Evolutionary conservation across 2,888 invertebrate species (phyloP).

Genomic region (Cistogaster globosa): DNA sequence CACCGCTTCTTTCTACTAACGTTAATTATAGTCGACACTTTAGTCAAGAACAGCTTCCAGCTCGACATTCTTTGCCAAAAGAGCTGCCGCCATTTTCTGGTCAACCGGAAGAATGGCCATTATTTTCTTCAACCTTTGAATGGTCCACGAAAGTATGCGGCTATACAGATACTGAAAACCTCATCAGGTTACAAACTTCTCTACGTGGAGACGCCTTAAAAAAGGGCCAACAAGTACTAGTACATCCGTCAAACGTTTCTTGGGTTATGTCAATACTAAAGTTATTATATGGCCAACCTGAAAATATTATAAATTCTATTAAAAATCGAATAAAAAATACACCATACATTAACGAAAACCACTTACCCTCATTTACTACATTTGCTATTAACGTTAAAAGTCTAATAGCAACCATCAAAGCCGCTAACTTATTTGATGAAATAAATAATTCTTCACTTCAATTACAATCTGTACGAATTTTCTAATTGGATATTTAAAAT

Average conservation of each 20-base stretch:
- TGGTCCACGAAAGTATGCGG: not conserved
- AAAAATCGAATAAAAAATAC: not conserved
- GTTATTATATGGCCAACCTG: not conserved
- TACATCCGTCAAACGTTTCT: conserved; percentile 8
- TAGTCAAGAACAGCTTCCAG: no score
- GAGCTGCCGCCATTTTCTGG: not conserved
- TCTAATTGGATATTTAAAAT: conserved; percentile 11
- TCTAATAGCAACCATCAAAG: not conserved
- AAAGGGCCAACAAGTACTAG: not conserved
- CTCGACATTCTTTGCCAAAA: not conserved
- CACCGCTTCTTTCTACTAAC: not conserved
- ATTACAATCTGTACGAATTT: not conserved
- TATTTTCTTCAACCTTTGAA: conserved; percentile 1
- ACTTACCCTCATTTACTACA: not conserved
- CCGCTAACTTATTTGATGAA: conserved; percentile 16
- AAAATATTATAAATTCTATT: not conserved
- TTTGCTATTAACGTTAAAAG: conserved; percentile 7
- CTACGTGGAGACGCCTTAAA: not conserved
- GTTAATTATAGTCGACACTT: no score
- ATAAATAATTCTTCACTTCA: conserved; percentile 32
- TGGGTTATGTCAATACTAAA: not conserved
- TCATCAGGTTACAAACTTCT: not conserved
- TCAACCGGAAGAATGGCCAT: conserved; percentile 11
- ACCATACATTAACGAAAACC: not conserved
- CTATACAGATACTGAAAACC: not conserved